These are phyloP conservation scores for Cydia fagiglandana DNA, from an alignment of 1,140 invertebrate species.

Conservation along the genomic window DNA sequence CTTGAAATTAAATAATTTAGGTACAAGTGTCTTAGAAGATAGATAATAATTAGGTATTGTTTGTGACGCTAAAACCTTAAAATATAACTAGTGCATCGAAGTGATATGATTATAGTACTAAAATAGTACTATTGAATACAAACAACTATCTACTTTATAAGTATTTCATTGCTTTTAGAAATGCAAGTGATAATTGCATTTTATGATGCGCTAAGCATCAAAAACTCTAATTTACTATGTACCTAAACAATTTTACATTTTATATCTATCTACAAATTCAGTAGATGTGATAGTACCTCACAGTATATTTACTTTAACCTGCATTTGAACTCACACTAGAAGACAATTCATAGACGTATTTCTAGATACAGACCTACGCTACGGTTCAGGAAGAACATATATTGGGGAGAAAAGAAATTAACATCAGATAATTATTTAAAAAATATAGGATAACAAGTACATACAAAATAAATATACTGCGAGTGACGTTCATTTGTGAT, in stretches of 20 bases:
- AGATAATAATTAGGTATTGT: constrained; percentile 53
- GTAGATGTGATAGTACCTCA: constrained; percentile 10
- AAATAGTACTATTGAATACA: constrained; percentile 30
- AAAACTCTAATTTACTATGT: constrained; percentile 26
- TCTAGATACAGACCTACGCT: too few species aligned
- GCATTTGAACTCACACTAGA: neutral
- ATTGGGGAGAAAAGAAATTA: neutral
- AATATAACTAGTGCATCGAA: constrained; percentile 59
- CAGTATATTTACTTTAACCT: constrained; percentile 6
- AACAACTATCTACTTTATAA: constrained; percentile 56
- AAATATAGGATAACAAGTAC: neutral
- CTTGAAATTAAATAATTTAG: constrained; percentile 50
- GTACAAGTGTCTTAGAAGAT: constrained; percentile 49
- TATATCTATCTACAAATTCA: constrained; percentile 16
- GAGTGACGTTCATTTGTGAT: neutral
- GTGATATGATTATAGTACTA: constrained; percentile 55
- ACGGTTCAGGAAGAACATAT: neutral
- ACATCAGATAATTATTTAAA: neutral
- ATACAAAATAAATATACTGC: constrained; percentile 7
- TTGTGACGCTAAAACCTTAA: constrained; percentile 59
- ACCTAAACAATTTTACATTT: constrained; percentile 24
- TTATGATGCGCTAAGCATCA: constrained; percentile 12
- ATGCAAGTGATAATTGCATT: constrained; percentile 26
- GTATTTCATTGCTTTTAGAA: constrained; percentile 52
- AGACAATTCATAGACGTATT: neutral